Conservation (phyloP, 2,797 vertebrate species). For the Sebastes iracundus region DNA sequence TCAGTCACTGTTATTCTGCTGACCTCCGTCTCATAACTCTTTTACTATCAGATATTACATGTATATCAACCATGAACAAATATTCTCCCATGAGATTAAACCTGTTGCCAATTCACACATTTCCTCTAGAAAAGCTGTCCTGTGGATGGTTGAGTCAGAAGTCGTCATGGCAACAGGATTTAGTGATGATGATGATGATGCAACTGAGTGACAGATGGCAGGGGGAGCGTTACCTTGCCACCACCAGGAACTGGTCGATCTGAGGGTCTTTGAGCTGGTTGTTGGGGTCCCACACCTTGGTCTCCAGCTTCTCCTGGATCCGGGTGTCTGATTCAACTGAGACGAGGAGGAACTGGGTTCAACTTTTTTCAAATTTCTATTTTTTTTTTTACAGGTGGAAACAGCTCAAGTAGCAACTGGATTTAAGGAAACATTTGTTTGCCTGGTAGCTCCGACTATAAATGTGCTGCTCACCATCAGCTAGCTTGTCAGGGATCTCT, state of each 20-base stretch:
- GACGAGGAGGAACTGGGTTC: neutral
- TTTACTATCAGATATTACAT: neutral
- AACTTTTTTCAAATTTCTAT: neutral
- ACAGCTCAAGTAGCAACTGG: neutral
- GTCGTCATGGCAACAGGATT: constrained; percentile 49
- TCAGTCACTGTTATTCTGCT: neutral
- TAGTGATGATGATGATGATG: constrained; percentile 3
- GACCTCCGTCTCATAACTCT: neutral
- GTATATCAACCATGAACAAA: neutral
- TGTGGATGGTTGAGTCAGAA: constrained; percentile 7
- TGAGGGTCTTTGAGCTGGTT: constrained; percentile 94
- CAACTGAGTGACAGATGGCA: constrained; percentile 46
- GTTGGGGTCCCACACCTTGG: constrained; percentile 95
- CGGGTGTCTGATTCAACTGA: constrained; percentile 88
- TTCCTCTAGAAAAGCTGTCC: constrained; percentile 10
- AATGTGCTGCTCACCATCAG: constrained; percentile 82
- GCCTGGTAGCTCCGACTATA: neutral
- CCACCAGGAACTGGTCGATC: constrained; percentile 96
- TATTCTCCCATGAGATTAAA: neutral
- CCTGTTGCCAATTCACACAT: neutral
- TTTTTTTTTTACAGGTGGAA: neutral
- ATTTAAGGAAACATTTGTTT: neutral
- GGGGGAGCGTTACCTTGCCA: constrained; percentile 87
- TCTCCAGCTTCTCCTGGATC: constrained; percentile 94
- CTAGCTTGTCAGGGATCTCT: constrained; percentile 92